Evolutionary conservation across 2,888 invertebrate species (phyloP), one percentile per base, ranked within the genome.

Genomic region (Pyrgus malvae): DNA sequence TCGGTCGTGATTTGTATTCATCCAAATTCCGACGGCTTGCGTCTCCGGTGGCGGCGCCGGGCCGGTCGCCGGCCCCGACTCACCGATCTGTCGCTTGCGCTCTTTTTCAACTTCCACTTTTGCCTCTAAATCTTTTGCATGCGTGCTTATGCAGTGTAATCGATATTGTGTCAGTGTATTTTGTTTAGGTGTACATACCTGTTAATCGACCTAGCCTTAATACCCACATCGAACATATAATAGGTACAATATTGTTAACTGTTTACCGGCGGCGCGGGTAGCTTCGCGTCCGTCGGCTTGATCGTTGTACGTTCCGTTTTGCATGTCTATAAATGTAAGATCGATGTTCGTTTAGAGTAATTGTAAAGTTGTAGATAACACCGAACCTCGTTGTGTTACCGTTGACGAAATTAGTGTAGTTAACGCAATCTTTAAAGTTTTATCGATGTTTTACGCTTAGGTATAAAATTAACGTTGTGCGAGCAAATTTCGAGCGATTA

Each of bases 121-220:
- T 79, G 83, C 80, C 82, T 83, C 77, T 72, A 77, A 80, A 87
- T 86, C 84, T 86, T 81, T 88, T 88, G 89, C 89, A 89, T 90
- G 89, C 85, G 86, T 84, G 89, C 89, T 88, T 88, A 70, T 76
- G 81, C 82, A 74, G 72, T 83, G 78, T 81, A 41, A 65, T 72
- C 71, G 68, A 65, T 74, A 74, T 75, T 76, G 78, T 78, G 73
- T 77, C 78, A 68, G 76, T 82, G 80, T 85, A 72, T 80, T 79
- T 76, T 72, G 76, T 85, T 80, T 82, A 82, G 80, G 76, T 80
- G 80, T 85, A 82, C 65, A 76, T 81, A 83, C 81, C 80, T 73
- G 69, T 78, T 38, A 76, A 76, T 76, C 72, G 70, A 83, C 85
- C 82, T 87, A 89, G 89, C 89, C 89, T 90, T 90, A 88, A 84